Evolutionary conservation across 35 echinoderm and acorn worm species (phyloP).

Genomic region (Amphiura filiformis): DNA sequence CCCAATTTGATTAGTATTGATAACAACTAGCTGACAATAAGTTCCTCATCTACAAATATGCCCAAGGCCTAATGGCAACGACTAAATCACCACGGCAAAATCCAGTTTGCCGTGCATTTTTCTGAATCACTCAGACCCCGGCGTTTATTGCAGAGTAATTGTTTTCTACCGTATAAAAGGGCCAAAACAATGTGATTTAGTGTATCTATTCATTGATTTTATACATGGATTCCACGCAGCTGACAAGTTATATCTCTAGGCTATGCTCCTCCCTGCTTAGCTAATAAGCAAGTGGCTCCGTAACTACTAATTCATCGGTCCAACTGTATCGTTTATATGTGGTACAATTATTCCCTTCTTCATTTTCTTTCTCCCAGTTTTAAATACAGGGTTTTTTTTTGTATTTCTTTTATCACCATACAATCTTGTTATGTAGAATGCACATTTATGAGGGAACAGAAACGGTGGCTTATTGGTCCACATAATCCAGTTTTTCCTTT

Average conservation of each 20-base stretch:
- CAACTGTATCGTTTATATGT: too few relatives aligned
- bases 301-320: neutral
- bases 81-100: neutral
- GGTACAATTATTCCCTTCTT: too few relatives aligned
- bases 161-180: neutral
- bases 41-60: neutral
- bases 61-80: neutral
- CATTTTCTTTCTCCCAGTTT: too few relatives aligned
- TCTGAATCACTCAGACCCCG: neutral
- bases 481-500: too few relatives aligned
- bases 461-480: too few relatives aligned
- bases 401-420: too few relatives aligned
- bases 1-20: neutral
- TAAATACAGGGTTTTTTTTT: too few relatives aligned
- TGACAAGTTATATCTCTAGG: neutral
- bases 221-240: neutral
- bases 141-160: constrained; percentile 1
- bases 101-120: neutral
- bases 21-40: neutral
- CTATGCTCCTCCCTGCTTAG: neutral
- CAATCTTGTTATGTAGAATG: too few relatives aligned
- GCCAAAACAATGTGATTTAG: constrained; percentile 2
- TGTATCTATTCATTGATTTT: constrained; percentile 3
- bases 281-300: neutral
- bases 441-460: too few relatives aligned